A percentile compares a stretch with the other conserved stretches of the same genome.
These are phyloP conservation scores for Pseudomyrmex flavicornis DNA, from an alignment of 1,140 invertebrate genomes.

Conservation along the genomic window DNA sequence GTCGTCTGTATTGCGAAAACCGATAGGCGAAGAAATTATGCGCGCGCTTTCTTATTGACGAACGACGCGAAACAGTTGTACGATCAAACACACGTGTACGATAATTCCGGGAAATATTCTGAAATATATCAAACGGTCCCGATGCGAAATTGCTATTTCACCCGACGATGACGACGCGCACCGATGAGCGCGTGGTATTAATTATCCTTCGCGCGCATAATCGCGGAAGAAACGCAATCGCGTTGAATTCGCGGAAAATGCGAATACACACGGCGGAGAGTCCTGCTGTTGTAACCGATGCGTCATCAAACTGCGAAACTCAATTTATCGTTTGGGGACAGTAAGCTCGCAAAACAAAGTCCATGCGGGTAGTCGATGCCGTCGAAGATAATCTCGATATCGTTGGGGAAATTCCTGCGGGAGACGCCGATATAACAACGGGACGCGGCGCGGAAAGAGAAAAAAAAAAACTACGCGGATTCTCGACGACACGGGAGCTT, in stretches of 20 bases:
- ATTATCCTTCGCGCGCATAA: constrained; percentile 26
- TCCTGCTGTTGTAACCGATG: not conserved
- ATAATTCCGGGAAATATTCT: not conserved
- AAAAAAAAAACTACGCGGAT: not conserved
- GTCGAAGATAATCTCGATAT: constrained; percentile 71
- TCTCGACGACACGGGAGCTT: constrained; percentile 27
- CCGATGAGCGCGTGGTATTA: constrained; percentile 4
- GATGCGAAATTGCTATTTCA: constrained; percentile 32
- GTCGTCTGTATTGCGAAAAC: constrained; percentile 15
- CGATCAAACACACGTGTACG: no score
- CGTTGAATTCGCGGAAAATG: constrained; percentile 28
- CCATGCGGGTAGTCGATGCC: constrained; percentile 50
- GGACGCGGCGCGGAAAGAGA: constrained; percentile 44
- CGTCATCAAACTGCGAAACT: constrained; percentile 52
- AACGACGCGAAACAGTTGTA: no score
- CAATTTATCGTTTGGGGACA: constrained; percentile 68
- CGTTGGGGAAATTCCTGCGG: constrained; percentile 59
- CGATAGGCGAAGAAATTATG: not conserved
- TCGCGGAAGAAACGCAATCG: constrained; percentile 16
- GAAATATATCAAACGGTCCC: constrained; percentile 19
- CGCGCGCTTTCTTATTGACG: constrained; percentile 6
- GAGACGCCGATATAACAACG: constrained; percentile 19
- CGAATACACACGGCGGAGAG: constrained; percentile 1
- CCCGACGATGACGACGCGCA: not conserved
- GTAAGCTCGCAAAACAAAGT: constrained; percentile 73